Evolutionary conservation across 2,113 vertebrate genomes (phyloP).

Genomic region (Spilogale gracilis): DNA sequence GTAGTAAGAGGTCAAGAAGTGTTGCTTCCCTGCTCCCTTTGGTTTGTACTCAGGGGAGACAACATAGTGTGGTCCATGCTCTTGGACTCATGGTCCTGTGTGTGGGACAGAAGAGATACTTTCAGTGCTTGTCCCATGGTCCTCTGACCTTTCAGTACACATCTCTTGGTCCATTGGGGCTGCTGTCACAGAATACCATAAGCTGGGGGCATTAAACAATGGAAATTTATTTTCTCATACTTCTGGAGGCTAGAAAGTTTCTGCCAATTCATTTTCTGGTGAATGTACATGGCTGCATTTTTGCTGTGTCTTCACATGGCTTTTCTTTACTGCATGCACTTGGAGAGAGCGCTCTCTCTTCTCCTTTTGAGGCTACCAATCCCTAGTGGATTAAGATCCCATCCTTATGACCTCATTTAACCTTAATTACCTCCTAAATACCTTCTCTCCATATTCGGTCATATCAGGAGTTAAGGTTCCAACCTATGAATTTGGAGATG

Average conservation of each 20-base stretch:
- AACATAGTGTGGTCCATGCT: fast-evolving
- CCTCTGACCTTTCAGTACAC: background rate
- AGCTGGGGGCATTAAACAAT: background rate
- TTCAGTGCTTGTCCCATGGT: background rate
- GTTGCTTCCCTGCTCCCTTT: background rate
- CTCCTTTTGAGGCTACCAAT: background rate
- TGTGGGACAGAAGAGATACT: background rate
- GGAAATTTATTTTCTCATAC: background rate
- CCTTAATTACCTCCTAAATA: background rate
- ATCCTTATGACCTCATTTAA: background rate
- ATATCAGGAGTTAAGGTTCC: background rate
- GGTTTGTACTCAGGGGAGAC: background rate
- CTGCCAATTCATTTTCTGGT: background rate
- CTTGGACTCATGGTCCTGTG: background rate
- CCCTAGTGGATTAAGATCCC: background rate
- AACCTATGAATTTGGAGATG: background rate
- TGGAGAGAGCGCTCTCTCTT: background rate
- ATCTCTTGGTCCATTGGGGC: background rate
- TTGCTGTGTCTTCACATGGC: background rate
- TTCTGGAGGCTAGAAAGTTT: background rate
- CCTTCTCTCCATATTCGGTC: background rate
- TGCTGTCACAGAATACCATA: background rate
- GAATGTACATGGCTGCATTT: background rate
- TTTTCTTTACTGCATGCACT: background rate
- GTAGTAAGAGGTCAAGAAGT: background rate